These are phyloP conservation scores for Hermaeophaga mercurialis DNA, from an alignment of 2,888 invertebrate species.

Conservation along the genomic window DNA sequence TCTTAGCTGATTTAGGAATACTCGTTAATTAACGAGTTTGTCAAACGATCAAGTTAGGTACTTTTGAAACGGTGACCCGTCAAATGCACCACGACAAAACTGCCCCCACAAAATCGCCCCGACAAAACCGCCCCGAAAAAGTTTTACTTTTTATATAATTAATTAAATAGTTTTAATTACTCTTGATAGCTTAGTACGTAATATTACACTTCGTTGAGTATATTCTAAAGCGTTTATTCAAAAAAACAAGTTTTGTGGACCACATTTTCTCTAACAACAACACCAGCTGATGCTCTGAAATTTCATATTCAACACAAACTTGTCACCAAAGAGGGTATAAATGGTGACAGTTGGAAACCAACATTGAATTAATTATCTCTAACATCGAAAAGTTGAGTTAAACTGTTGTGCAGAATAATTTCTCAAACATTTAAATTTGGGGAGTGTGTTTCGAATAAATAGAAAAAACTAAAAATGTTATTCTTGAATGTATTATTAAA, in stretches of 20 bases:
- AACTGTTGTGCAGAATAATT: constrained; percentile 11
- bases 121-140: no score
- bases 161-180: no score
- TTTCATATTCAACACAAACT: constrained; percentile 11
- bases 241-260: not conserved
- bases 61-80: no score
- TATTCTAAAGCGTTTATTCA: no score
- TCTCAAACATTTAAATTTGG: constrained; percentile 8
- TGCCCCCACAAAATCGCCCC: no score
- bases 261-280: constrained; percentile 4
- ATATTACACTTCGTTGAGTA: no score
- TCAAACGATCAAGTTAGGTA: no score
- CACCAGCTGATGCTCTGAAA: constrained; percentile 13
- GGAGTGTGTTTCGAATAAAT: not conserved
- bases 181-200: no score
- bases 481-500: no score
- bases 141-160: no score
- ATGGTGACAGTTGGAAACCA: constrained; percentile 15
- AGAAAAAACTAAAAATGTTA: no score
- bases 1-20: not conserved
- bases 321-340: constrained; percentile 15
- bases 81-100: no score
- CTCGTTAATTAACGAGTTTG: not conserved
- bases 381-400: constrained; percentile 14
- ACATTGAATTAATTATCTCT: constrained; percentile 15